Evolutionary conservation across 2,797 vertebrate genomes (phyloP).

Genomic region (Schizopygopsis pylzovi): DNA sequence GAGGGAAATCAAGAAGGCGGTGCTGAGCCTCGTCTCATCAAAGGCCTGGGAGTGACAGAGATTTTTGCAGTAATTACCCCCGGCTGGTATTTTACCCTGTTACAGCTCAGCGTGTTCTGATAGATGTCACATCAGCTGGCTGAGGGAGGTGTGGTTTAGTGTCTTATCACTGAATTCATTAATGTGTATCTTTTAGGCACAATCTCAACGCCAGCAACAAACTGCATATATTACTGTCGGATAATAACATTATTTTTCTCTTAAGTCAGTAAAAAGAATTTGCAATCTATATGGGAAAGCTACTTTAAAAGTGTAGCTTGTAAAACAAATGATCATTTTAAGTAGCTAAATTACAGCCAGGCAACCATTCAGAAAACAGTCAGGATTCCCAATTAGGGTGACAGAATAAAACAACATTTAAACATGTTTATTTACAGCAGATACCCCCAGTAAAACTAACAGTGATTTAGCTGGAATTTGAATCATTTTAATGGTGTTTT

Average conservation of each 20-base stretch:
- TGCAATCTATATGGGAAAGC: not conserved
- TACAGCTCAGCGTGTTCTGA: constrained; percentile 23
- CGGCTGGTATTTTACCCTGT: constrained; percentile 13
- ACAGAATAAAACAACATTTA: not conserved
- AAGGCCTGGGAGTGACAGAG: constrained; percentile 32
- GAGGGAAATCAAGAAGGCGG: constrained; percentile 30
- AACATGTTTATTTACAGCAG: not conserved
- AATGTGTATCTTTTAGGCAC: constrained; percentile 27
- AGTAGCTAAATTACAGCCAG: not conserved
- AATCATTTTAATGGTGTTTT: not conserved
- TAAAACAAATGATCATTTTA: not conserved
- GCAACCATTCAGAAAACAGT: not conserved
- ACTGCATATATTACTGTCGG: constrained; percentile 11
- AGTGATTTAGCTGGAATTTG: not conserved
- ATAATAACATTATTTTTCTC: not conserved
- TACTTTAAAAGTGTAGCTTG: not conserved
- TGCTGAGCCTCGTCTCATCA: not conserved
- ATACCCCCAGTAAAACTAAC: not conserved
- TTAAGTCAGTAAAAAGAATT: not conserved
- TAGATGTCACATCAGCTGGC: constrained; percentile 22
- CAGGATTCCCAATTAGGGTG: not conserved
- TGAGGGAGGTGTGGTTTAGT: constrained; percentile 18
- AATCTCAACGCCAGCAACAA: constrained; percentile 11
- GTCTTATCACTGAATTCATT: constrained; percentile 32
- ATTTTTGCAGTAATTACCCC: constrained; percentile 47